phyloP scores from a whole-genome alignment of 2,888 invertebrate species.

The Ormyrus nitidulus region DNA sequence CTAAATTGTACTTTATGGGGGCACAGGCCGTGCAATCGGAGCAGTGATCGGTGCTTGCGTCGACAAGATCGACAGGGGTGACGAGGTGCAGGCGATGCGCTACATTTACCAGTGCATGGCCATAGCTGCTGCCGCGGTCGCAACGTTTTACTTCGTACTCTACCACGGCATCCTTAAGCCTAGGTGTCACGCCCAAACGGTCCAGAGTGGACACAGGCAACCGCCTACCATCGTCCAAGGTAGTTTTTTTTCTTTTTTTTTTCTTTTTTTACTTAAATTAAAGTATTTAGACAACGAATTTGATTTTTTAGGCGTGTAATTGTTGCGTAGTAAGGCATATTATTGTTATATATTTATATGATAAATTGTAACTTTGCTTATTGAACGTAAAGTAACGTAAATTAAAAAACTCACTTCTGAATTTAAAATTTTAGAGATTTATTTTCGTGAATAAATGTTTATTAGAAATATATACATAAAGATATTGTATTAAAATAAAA shows the following conservation, averaged over 20 bases:
- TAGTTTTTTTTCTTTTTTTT: slow-evolving; percentile 63
- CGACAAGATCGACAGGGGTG: slow-evolving; percentile 73
- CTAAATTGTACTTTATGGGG: no score
- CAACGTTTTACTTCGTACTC: slow-evolving; percentile 82
- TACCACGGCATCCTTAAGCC: slow-evolving; percentile 87
- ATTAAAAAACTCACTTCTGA: not conserved
- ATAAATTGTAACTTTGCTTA: no score
- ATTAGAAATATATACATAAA: slow-evolving; percentile 33
- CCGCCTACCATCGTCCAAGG: slow-evolving; percentile 82
- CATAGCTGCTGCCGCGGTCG: slow-evolving; percentile 80
- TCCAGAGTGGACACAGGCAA: slow-evolving; percentile 78
- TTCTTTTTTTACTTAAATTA: no score
- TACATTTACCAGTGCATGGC: slow-evolving; percentile 82
- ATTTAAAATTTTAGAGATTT: not conserved
- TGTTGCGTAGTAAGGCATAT: no score
- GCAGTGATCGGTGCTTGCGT: slow-evolving; percentile 79
- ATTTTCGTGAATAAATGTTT: slow-evolving; percentile 41
- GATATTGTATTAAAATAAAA: slow-evolving; percentile 15
- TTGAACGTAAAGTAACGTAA: not conserved
- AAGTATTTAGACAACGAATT: no score
- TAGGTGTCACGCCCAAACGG: slow-evolving; percentile 81
- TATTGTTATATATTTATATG: no score
- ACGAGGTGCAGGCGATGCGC: slow-evolving; percentile 75
- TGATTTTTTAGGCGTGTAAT: no score
- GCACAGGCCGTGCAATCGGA: slow-evolving; percentile 83